Evolutionary conservation across 1,140 invertebrate species (phyloP).

Genomic region (Hydropsyche tenuis): DNA sequence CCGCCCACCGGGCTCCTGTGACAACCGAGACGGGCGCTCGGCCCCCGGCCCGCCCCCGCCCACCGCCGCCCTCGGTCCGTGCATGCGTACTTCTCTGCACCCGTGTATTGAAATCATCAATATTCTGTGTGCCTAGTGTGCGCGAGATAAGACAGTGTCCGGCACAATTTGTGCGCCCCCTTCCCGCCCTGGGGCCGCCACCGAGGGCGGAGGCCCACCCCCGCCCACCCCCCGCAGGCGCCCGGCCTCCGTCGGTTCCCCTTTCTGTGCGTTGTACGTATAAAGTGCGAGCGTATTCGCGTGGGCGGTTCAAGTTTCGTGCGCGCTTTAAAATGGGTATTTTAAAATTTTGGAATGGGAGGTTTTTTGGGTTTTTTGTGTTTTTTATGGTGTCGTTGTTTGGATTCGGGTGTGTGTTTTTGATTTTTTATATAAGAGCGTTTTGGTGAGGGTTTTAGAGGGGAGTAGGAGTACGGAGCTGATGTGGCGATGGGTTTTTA

Average conservation of each 20-base stretch:
- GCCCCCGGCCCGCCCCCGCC: neutral
- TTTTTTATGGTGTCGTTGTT: no score
- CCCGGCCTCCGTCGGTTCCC: neutral
- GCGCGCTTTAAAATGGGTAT: neutral
- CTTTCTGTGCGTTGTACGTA: neutral
- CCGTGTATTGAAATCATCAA: conserved; percentile 50
- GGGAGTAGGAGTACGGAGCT: no score
- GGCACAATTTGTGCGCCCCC: conserved; percentile 48
- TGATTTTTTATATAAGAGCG: no score
- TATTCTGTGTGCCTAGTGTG: conserved; percentile 48
- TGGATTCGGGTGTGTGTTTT: no score
- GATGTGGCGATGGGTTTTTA: no score
- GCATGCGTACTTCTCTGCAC: conserved; percentile 47
- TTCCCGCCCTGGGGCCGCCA: neutral
- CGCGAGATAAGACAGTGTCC: conserved; percentile 50
- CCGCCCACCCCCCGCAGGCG: neutral
- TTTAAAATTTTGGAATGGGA: conserved; percentile 16
- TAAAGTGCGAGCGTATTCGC: neutral
- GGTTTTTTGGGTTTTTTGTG: neutral
- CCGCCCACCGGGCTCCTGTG: conserved; percentile 13
- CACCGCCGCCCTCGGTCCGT: conserved; percentile 19
- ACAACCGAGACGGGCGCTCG: neutral
- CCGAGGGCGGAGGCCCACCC: neutral
- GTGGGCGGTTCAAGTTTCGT: neutral
- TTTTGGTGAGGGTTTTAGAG: no score